phyloP scores from a whole-genome alignment of 1,140 invertebrate species.

The Acyrthosiphon pisum region DNA sequence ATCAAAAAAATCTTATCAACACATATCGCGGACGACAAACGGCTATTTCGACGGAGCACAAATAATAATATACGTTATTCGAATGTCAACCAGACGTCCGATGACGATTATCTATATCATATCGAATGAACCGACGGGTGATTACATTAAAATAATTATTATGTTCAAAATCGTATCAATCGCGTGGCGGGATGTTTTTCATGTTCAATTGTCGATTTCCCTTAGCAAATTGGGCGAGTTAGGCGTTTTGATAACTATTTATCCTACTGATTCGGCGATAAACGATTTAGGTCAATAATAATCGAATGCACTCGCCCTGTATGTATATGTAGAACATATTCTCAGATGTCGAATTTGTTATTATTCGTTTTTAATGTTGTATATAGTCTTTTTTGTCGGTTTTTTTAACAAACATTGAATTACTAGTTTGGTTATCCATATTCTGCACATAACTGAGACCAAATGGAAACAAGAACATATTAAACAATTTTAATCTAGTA shows the following conservation, averaged over 20 bases:
- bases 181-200: neutral
- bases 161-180: neutral
- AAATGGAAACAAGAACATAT: neutral
- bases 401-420: neutral
- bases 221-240: neutral
- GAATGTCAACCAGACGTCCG: neutral
- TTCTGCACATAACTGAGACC: neutral
- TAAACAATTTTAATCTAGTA: neutral
- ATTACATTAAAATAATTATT: neutral
- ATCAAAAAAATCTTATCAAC: slow-evolving; percentile 38
- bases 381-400: neutral
- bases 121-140: no score
- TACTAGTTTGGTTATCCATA: neutral
- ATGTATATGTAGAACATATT: neutral
- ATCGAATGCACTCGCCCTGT: neutral
- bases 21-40: neutral
- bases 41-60: neutral
- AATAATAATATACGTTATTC: neutral
- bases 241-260: neutral
- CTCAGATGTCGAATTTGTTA: neutral
- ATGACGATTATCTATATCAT: neutral
- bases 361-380: neutral
- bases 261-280: neutral
- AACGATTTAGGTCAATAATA: slow-evolving; percentile 8
- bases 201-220: neutral